Conservation (phyloP, 2,797 vertebrate genomes). For the Falco rusticolus region DNA sequence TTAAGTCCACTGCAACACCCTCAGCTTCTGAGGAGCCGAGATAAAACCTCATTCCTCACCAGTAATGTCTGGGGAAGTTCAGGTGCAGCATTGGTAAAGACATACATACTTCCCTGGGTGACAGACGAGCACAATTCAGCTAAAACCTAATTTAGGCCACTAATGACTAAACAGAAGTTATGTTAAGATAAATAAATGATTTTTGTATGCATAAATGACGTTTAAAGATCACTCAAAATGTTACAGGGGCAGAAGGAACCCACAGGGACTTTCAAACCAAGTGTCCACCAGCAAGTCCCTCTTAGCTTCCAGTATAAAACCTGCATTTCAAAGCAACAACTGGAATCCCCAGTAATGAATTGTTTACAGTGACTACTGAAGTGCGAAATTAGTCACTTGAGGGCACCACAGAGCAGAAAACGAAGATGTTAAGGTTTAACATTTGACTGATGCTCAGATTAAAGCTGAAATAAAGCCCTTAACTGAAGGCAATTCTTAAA, state of each 20-base stretch:
- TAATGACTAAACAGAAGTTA: not conserved
- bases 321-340: not conserved
- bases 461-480: not conserved
- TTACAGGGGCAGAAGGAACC: not conserved
- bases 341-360: not conserved
- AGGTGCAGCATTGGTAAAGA: not conserved
- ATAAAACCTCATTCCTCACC: not conserved
- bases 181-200: not conserved
- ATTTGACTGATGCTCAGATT: not conserved
- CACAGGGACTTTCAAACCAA: not conserved
- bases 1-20: not conserved
- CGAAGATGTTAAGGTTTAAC: not conserved
- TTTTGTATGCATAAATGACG: not conserved
- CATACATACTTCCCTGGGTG: not conserved
- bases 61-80: not conserved
- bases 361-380: not conserved
- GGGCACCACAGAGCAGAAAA: constrained; percentile 47
- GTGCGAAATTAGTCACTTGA: constrained; percentile 12
- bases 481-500: not conserved
- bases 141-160: not conserved
- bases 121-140: not conserved
- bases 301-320: not conserved
- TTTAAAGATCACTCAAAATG: not conserved
- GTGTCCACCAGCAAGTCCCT: not conserved
- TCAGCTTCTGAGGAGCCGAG: accelerated